A percentile compares a stretch with the other conserved stretches of the same genome.
Evolutionary conservation across 2,113 vertebrate genomes (phyloP).

Genomic region (Phoxinus phoxinus): DNA sequence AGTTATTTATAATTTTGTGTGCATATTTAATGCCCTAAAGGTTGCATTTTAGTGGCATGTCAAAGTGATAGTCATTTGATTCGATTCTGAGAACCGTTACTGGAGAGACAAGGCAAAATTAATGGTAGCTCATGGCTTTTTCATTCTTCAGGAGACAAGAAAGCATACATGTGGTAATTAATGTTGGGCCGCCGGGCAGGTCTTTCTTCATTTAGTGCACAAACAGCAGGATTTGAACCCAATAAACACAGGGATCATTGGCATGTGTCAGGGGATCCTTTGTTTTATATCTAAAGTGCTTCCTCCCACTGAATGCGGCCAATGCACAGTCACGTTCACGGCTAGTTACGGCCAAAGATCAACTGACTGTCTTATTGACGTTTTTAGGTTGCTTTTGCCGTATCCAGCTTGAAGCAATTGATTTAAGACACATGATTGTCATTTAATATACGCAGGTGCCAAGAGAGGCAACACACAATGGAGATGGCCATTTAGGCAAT

Average conservation of each 20-base stretch:
- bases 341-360: slow-evolving; percentile 29
- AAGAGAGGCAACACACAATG: slow-evolving; percentile 13
- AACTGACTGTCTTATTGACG: slow-evolving; percentile 41
- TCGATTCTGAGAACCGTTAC: neutral
- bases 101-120: neutral
- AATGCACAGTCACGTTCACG: slow-evolving; percentile 22
- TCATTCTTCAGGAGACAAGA: neutral
- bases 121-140: slow-evolving; percentile 17
- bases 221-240: slow-evolving; percentile 21
- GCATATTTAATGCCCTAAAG: neutral
- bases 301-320: neutral
- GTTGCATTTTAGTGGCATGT: neutral
- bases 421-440: slow-evolving; percentile 28
- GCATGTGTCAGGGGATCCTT: slow-evolving; percentile 38
- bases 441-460: slow-evolving; percentile 1
- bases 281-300: slow-evolving; percentile 37
- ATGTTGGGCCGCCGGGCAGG: slow-evolving; percentile 4
- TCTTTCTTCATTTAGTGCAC: slow-evolving; percentile 26
- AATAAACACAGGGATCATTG: slow-evolving; percentile 28
- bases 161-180: slow-evolving; percentile 37
- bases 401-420: slow-evolving; percentile 21
- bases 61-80: neutral
- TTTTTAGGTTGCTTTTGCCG: slow-evolving; percentile 23
- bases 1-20: neutral
- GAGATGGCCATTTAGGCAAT: slow-evolving; percentile 1